These are phyloP conservation scores for Listronotus bonariensis DNA, from an alignment of 1,140 invertebrate genomes.

Conservation along the genomic window DNA sequence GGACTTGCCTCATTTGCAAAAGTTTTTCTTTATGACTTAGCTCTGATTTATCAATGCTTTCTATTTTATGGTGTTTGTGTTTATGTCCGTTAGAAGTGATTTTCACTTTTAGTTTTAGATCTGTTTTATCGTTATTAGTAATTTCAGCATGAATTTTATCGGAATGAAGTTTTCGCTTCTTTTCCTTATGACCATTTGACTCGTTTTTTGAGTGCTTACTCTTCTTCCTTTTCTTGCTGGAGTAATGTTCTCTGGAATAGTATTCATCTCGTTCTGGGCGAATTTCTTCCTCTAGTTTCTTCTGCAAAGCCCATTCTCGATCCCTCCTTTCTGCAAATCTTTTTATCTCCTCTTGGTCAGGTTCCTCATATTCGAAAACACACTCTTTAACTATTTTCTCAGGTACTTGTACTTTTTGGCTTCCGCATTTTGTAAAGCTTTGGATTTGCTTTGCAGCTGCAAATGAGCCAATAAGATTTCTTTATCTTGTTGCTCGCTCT, in stretches of 20 bases:
- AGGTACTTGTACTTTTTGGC: constrained; percentile 31
- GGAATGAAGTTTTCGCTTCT: constrained; percentile 50
- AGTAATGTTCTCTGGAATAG: constrained; percentile 37
- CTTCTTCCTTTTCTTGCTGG: constrained; percentile 51
- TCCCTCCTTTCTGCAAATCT: constrained; percentile 53
- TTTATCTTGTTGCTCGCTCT: constrained; percentile 44
- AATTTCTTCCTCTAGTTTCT: constrained; percentile 49
- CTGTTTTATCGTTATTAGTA: constrained; percentile 49
- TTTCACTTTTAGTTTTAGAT: constrained; percentile 54
- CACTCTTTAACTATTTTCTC: constrained; percentile 44
- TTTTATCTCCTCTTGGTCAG: constrained; percentile 53
- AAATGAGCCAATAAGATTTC: constrained; percentile 49
- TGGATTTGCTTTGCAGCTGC: constrained; percentile 49
- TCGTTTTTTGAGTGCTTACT: constrained; percentile 52
- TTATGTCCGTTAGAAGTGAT: constrained; percentile 53
- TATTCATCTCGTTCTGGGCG: constrained; percentile 34
- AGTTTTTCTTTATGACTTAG: constrained; percentile 50
- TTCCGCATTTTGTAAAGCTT: constrained; percentile 34
- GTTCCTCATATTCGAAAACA: constrained; percentile 52
- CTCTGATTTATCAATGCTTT: constrained; percentile 18
- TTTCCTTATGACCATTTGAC: constrained; percentile 45
- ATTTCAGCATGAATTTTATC: constrained; percentile 54
- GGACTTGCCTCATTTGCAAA: constrained; percentile 53
- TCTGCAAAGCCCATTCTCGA: constrained; percentile 52
- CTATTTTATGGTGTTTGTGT: constrained; percentile 50